phyloP scores from a whole-genome alignment of 2,113 vertebrate species.

The human region GRCh38 chr12:44705001-44705500 shows the following conservation, averaged over 20 bases:
- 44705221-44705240: neutral
- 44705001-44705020: too few relatives aligned
- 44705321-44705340: neutral
- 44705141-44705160: neutral
- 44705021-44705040: neutral
- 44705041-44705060: neutral
- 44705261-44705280: neutral
- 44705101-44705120: neutral
- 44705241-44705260: neutral
- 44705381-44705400: neutral
- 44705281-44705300: neutral
- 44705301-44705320: neutral
- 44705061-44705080: neutral
- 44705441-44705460: slow-evolving; percentile 24
- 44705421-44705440: neutral
- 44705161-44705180: neutral
- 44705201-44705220: neutral
- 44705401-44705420: neutral
- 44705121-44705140: neutral
- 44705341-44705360: neutral
- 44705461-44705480: neutral
- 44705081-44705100: neutral
- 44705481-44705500: slow-evolving; percentile 32
- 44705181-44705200: neutral
- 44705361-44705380: neutral